Evolutionary conservation across 2,888 invertebrate species (phyloP).

Genomic region (Rhogogaster chlorosoma): DNA sequence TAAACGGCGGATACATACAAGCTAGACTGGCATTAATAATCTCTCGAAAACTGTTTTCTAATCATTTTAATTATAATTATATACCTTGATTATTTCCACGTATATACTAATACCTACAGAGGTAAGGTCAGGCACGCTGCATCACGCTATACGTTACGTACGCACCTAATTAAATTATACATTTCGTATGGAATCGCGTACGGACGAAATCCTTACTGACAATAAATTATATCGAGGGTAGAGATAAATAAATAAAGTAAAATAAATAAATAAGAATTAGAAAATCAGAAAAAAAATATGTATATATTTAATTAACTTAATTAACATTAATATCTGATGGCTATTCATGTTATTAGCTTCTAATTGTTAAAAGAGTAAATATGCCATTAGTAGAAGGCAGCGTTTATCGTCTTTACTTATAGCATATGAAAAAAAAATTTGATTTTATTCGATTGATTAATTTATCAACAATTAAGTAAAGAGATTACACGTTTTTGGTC

Average conservation of each 20-base stretch:
- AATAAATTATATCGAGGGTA: conserved; percentile 49
- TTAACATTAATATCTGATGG: conserved; percentile 22
- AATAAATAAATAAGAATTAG: conserved; percentile 47
- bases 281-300: conserved; percentile 54
- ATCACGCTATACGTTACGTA: background rate
- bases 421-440: background rate
- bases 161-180: background rate
- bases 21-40: conserved; percentile 7
- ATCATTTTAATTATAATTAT: background rate
- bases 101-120: background rate
- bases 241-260: conserved; percentile 59
- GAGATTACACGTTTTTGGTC: background rate
- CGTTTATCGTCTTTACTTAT: conserved; percentile 15
- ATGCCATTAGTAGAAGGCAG: conserved; percentile 23
- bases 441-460: background rate
- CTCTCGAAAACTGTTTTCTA: conserved; percentile 26
- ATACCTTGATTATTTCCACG: background rate
- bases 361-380: background rate
- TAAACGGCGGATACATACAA: background rate
- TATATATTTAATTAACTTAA: conserved; percentile 57
- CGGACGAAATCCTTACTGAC: background rate
- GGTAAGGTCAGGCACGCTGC: conserved; percentile 1
- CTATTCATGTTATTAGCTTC: background rate
- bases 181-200: background rate
- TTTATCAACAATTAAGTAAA: background rate